A percentile compares a stretch with the other conserved stretches of the same genome.
Evolutionary conservation across 1,140 invertebrate genomes (phyloP).

Genomic region (Drosophila paulistorum): DNA sequence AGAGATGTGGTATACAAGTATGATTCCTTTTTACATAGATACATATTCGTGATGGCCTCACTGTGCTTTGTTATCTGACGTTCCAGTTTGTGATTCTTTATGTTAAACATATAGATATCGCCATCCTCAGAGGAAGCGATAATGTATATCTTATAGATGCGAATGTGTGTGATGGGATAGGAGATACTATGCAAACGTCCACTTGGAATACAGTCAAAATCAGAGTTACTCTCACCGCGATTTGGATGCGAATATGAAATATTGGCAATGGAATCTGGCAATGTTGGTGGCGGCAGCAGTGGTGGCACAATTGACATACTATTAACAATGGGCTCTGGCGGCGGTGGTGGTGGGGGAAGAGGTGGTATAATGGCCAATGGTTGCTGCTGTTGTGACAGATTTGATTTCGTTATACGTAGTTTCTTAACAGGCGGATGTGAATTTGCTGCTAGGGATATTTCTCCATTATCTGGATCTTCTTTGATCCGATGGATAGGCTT

Average conservation of each 20-base stretch:
- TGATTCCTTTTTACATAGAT: slow-evolving; percentile 50
- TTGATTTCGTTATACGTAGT: slow-evolving; percentile 23
- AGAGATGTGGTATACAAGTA: slow-evolving; percentile 72
- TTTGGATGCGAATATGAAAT: not conserved
- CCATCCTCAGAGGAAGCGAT: slow-evolving; percentile 85
- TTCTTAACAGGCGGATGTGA: slow-evolving; percentile 2
- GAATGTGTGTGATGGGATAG: slow-evolving; percentile 71
- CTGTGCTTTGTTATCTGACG: slow-evolving; percentile 82
- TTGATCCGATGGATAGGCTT: slow-evolving; percentile 9
- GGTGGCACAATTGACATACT: slow-evolving; percentile 27
- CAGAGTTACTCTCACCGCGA: not conserved
- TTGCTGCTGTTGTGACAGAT: slow-evolving; percentile 29
- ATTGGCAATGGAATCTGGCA: not conserved
- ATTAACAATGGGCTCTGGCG: slow-evolving; percentile 42
- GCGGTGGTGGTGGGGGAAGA: slow-evolving; percentile 57
- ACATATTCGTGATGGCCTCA: slow-evolving; percentile 78
- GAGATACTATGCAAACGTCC: slow-evolving; percentile 52
- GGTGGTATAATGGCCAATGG: slow-evolving; percentile 58
- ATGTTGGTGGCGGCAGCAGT: not conserved
- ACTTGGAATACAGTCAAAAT: slow-evolving; percentile 33
- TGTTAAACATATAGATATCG: slow-evolving; percentile 84
- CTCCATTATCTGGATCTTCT: slow-evolving; percentile 2
- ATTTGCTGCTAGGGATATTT: not conserved
- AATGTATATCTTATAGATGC: slow-evolving; percentile 54
- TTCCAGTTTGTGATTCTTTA: slow-evolving; percentile 82